Base-by-base conservation (phyloP, 2,888 invertebrate species). In the Thereva nobilitata region DNA sequence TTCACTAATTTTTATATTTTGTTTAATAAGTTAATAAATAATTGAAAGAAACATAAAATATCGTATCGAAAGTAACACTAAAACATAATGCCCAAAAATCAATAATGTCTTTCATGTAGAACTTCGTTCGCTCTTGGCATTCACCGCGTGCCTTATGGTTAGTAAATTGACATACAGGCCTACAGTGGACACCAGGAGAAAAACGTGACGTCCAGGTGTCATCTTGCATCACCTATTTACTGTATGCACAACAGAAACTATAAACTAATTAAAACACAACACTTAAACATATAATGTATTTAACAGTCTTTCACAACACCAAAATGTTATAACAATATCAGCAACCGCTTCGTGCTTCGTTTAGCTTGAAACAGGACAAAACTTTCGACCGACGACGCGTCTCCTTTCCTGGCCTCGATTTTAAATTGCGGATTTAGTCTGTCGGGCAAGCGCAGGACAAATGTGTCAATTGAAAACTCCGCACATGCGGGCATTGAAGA, bases 81-180 rank as follows among this genome's bases (percentile, higher is more conserved):
- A 49, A 49, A 12, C 42, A 42, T 42, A 42, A 42, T 8, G 9
- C 7, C 1, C 42, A 7, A 42, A 42, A 42, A 42, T 42, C 9
- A 42, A 23, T 23, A 23, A 23, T 2, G 8, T 42, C 8, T 7
- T 8, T 50, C 7, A 10, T 63, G 74, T 76, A 80, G 86, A 80
- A 75, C 78, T 81, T 78, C 85, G 91, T 89, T 90, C 90, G 89
- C 93, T 93, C 94, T 95, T 95, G 95, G 95, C 95, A 95, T 95
- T 95, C 95, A 95, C 95, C 95, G 95, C 95, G 95, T 95, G 95
- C 95, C 95, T 95, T 95, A 95, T 93, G 93, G 89, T 82, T 81
- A 80, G 23, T 23, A 78, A 83, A 77, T 82, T 85, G 84, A 89
- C 89, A 94, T 95, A 95, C 87, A 93, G 92, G 87, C 90, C 89